Evolutionary conservation across 2,888 invertebrate genomes (phyloP).

Genomic region (Folsomia manolachei): DNA sequence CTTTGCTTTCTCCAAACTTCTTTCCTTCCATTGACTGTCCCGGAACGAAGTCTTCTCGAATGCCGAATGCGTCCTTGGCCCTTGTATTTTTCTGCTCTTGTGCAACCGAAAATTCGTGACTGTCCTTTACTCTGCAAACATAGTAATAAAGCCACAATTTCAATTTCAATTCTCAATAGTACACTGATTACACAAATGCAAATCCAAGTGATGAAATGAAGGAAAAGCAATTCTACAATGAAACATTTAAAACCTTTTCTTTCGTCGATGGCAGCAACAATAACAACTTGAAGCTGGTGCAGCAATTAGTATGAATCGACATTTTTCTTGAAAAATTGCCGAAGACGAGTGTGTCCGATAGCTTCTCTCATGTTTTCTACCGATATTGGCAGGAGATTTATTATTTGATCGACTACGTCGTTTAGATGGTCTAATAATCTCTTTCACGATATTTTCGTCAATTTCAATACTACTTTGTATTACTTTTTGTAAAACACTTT

Average conservation of each 20-base stretch:
- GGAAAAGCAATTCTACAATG: background rate
- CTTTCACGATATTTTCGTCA: constrained; percentile 18
- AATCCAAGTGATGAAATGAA: background rate
- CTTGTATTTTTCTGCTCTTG: constrained; percentile 93
- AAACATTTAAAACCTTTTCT: constrained; percentile 23
- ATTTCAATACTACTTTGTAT: constrained; percentile 14
- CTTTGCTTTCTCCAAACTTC: background rate
- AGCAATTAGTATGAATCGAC: constrained; percentile 43
- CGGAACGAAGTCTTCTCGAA: constrained; percentile 88
- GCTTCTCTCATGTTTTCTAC: constrained; percentile 3
- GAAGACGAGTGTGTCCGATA: background rate
- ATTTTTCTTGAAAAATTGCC: constrained; percentile 3
- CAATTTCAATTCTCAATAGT: background rate
- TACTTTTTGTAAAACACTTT: constrained; percentile 10
- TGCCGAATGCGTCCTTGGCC: constrained; percentile 89
- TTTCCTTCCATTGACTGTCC: constrained; percentile 57
- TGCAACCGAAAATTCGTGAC: constrained; percentile 93
- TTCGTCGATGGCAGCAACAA: constrained; percentile 43
- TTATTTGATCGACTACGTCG: background rate
- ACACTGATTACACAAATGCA: background rate
- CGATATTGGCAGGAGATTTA: background rate
- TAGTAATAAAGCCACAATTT: background rate
- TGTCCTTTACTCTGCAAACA: constrained; percentile 78
- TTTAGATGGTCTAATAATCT: background rate
- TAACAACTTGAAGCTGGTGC: constrained; percentile 33